Evolutionary conservation across 2,797 vertebrate genomes (phyloP), one percentile per base, ranked within the genome.

Genomic region (Taeniopygia guttata): DNA sequence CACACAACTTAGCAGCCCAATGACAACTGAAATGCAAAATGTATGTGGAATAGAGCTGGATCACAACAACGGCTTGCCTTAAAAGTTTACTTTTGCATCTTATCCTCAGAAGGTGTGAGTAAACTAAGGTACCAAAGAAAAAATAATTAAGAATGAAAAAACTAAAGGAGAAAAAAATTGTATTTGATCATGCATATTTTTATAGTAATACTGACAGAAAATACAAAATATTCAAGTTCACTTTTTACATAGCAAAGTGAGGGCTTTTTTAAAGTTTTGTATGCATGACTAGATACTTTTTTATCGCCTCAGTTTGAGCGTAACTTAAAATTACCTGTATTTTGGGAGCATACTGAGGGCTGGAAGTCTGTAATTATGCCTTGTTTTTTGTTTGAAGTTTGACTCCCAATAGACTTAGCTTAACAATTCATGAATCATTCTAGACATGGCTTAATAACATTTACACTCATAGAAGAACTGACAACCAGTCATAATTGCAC

Each of bases 131-230:
- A 73, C 10, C 6, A 74, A 73, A 66, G 1, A 2, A 23, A 32
- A 74, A 45, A 36, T 4, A 10, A 46, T 4, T 16, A 29, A 8
- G 8, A 26, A 30, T 16, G 4, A 16, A 12, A 13, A 5, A n/a
- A 14, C 7, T 38, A 29, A 4, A 6, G 14, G 8, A 12, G 13
- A 2, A 27, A 27, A 42, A 22, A 6, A 5, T 1, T n/a, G 0
- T 5, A 48, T 48, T 69, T 51, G 2, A 36, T 34, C 2, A 7
- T 21, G 11, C 6, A 23, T 7, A 30, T 64, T 36, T 60, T 67
- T 30, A n/a, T 21, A 23, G 4, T 32, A 70, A 34, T 38, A 54
- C 13, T 59, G 8, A 46, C 45, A 67, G 3, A 22, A 75, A 91
- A 43, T 29, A 30, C 20, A 54, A 85, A 82, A 19, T n/a, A 4